Conservation (phyloP, 2,797 vertebrate species). For the Octomys mimax region DNA sequence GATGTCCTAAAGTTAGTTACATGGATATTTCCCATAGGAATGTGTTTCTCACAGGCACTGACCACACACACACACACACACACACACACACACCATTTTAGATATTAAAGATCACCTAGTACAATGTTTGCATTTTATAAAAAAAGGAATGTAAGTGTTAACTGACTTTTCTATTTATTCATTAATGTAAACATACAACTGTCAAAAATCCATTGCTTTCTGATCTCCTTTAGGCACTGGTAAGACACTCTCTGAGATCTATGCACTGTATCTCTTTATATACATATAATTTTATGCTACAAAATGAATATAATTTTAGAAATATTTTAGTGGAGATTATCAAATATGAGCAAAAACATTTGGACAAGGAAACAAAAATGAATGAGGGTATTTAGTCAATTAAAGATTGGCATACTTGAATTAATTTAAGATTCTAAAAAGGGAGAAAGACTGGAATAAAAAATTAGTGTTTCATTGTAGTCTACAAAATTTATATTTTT, state of each 20-base stretch:
- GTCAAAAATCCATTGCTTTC: conserved; percentile 23
- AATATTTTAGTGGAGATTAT: conserved; percentile 56
- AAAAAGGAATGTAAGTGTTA: conserved; percentile 57
- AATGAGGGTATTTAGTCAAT: not conserved
- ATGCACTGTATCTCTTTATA: not conserved
- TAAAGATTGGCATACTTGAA: not conserved
- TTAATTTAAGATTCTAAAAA: not conserved
- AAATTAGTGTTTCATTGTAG: conserved; percentile 54
- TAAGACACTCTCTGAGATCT: not conserved
- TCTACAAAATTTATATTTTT: conserved; percentile 36
- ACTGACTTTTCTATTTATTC: not conserved
- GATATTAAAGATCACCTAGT: conserved; percentile 59
- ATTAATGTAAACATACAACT: not conserved
- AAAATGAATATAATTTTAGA: conserved; percentile 56
- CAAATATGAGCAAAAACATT: conserved; percentile 28
- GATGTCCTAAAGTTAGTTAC: conserved; percentile 46
- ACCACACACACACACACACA: not conserved
- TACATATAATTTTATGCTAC: not conserved
- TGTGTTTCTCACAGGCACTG: conserved; percentile 50
- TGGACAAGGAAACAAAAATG: conserved; percentile 56
- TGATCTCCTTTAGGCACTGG: not conserved
- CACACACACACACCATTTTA: conserved; percentile 3
- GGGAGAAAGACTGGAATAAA: not conserved
- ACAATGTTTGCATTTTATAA: conserved; percentile 64
- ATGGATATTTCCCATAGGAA: conserved; percentile 41